phyloP scores from a whole-genome alignment of 2,113 vertebrate genomes.

The Callithrix jacchus region DNA sequence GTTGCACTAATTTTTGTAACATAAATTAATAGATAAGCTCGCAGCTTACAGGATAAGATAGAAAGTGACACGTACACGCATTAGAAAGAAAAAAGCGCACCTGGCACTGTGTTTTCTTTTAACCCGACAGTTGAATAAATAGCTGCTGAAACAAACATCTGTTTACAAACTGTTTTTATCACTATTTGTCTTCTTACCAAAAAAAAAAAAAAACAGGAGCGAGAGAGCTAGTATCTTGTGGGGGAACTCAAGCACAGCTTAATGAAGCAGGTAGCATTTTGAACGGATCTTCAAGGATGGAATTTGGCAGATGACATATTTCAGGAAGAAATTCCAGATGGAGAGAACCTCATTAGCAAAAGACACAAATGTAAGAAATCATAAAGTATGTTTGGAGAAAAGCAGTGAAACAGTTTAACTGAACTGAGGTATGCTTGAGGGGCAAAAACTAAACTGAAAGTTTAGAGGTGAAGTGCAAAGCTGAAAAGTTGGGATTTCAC shows the following conservation, averaged over 20 bases:
- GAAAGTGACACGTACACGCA: background rate
- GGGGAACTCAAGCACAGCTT: conserved; percentile 23
- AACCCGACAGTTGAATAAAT: conserved; percentile 9
- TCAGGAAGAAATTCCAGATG: conserved; percentile 50
- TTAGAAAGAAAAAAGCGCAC: conserved; percentile 2
- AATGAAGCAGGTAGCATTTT: conserved; percentile 52
- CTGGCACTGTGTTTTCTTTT: background rate
- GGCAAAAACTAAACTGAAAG: background rate
- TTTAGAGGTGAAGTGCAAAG: background rate
- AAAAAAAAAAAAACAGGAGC: background rate
- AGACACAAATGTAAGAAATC: conserved; percentile 14
- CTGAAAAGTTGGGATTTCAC: background rate
- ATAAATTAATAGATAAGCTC: background rate
- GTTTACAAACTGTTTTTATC: conserved; percentile 30
- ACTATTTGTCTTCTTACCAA: background rate
- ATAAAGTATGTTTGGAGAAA: background rate
- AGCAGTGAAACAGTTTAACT: background rate
- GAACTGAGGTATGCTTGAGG: background rate
- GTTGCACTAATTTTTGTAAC: background rate
- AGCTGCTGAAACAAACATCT: conserved; percentile 20
- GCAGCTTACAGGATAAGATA: background rate
- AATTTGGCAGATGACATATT: conserved; percentile 60
- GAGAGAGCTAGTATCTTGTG: background rate
- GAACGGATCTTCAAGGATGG: conserved; percentile 21
- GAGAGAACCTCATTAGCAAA: conserved; percentile 47